Percentiles rank a stretch among this genome's conserved stretches.
phyloP scores from a whole-genome alignment of 2,113 vertebrate genomes.

The Nycticryphes semicollaris region DNA sequence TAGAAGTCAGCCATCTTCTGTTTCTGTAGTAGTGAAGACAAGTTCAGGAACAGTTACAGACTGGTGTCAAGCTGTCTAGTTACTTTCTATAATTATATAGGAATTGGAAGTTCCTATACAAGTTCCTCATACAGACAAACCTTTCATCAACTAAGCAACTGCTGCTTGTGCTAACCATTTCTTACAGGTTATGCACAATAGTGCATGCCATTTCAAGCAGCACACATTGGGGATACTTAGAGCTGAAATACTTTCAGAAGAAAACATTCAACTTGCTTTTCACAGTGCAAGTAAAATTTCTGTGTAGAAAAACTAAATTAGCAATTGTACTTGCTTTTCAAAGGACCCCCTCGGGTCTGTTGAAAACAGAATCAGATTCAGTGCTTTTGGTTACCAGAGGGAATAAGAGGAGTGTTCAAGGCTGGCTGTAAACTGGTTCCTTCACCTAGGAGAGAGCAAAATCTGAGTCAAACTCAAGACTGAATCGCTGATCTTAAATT shows the following conservation, averaged over 20 bases:
- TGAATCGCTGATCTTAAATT: background rate
- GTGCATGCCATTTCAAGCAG: background rate
- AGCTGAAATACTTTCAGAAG: background rate
- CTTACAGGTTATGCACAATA: background rate
- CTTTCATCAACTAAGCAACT: background rate
- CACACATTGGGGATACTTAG: background rate
- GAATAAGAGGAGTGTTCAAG: background rate
- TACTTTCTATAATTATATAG: background rate
- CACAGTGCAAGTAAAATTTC: background rate
- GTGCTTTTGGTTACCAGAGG: background rate
- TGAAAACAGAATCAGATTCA: background rate
- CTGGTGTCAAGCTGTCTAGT: background rate
- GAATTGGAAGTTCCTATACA: background rate
- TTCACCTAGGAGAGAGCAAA: background rate
- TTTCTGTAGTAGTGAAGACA: background rate
- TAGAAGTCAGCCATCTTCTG: background rate
- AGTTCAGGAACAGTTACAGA: background rate
- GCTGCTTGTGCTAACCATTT: background rate
- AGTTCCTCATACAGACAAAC: background rate
- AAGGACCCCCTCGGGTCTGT: background rate
- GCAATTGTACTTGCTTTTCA: background rate
- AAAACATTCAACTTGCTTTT: background rate
- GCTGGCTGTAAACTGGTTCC: background rate
- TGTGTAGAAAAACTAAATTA: background rate
- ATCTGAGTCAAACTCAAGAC: background rate